Percentiles rank a stretch among this genome's conserved stretches.
phyloP scores from a whole-genome alignment of 2,888 invertebrate genomes.

The Allolobophora icterica region DNA sequence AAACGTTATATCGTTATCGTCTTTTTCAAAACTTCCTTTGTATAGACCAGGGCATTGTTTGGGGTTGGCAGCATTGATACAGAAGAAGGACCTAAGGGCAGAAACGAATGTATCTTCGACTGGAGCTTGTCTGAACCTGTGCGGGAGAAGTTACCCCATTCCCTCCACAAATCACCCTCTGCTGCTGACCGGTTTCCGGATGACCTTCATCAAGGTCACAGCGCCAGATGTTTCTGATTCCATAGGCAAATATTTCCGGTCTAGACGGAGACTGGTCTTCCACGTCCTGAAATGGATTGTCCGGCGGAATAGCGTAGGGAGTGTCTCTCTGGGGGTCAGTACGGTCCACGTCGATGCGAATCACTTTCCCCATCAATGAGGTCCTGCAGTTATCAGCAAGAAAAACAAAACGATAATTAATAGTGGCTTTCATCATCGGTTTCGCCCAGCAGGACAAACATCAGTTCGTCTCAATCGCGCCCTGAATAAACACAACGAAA shows the following conservation, averaged over 20 bases:
- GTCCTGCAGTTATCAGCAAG: conserved; percentile 24
- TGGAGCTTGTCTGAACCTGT: background rate
- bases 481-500: background rate
- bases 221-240: conserved; percentile 62
- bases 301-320: conserved; percentile 58
- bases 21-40: no score
- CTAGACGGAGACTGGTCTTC: conserved; percentile 46
- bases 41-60: no score
- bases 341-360: conserved; percentile 59
- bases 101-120: background rate
- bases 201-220: conserved; percentile 61
- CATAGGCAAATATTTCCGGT: conserved; percentile 61
- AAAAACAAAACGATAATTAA: background rate
- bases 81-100: no score
- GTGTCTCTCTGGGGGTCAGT: conserved; percentile 34
- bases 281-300: conserved; percentile 57
- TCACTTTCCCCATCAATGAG: conserved; percentile 56
- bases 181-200: conserved; percentile 42
- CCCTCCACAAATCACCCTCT: background rate
- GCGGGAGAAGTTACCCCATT: background rate
- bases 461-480: background rate
- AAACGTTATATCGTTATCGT: no score
- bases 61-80: no score
- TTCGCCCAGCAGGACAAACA: background rate
- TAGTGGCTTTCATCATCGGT: background rate